Evolutionary conservation across 2,797 vertebrate species (phyloP).

Genomic region (Takifugu ocellatus): DNA sequence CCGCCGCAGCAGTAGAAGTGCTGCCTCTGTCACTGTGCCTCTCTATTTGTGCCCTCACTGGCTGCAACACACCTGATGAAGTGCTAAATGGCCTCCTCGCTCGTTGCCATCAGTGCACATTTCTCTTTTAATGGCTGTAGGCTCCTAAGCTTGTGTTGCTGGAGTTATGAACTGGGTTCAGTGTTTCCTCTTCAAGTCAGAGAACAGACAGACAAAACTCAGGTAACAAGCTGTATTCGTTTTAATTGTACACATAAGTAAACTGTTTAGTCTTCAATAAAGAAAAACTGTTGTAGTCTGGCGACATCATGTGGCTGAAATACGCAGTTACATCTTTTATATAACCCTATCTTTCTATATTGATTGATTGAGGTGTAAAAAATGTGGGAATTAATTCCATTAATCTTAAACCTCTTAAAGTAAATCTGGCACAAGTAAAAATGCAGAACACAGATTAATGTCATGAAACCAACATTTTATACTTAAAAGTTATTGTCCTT

Average conservation of each 20-base stretch:
- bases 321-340: constrained; percentile 22
- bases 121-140: not conserved
- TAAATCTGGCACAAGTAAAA: too few relatives aligned
- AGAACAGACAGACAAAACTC: not conserved
- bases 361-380: too few relatives aligned
- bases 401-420: not conserved
- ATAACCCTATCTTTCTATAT: too few relatives aligned
- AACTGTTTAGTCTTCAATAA: not conserved
- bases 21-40: constrained; percentile 28
- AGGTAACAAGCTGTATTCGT: not conserved
- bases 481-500: too few relatives aligned
- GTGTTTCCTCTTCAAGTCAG: not conserved
- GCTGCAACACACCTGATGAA: constrained; percentile 34
- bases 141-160: not conserved
- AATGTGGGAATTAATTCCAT: not conserved
- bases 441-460: too few relatives aligned
- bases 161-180: not conserved
- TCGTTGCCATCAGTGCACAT: constrained; percentile 3
- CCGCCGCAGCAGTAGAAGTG: constrained; percentile 38
- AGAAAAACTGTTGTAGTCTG: not conserved
- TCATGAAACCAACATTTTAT: not conserved
- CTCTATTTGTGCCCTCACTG: constrained; percentile 16
- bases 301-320: constrained; percentile 27
- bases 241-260: not conserved
- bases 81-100: constrained; percentile 16